Percentiles rank a stretch among this genome's conserved stretches.
Conservation (phyloP, 2,797 vertebrate genomes). For the Gambusia yucatana region DNA sequence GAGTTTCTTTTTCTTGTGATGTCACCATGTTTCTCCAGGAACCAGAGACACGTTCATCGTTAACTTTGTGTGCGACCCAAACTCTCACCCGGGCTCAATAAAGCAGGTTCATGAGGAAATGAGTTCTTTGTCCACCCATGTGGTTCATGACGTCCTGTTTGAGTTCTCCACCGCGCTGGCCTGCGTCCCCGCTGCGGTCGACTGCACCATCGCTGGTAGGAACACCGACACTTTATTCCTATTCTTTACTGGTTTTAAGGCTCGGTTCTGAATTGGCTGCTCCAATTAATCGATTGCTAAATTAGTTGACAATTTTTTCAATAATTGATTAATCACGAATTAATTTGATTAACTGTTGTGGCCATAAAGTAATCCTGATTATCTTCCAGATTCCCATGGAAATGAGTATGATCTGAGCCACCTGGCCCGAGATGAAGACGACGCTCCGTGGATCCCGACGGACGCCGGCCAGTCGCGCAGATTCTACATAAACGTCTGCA, state of each 20-base stretch:
- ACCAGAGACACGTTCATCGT: constrained; percentile 83
- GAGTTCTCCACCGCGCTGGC: constrained; percentile 91
- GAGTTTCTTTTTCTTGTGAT: background rate
- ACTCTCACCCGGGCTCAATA: constrained; percentile 75
- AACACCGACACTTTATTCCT: background rate
- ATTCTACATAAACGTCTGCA: constrained; percentile 94
- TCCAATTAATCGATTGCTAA: no score
- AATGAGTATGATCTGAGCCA: constrained; percentile 93
- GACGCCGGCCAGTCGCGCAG: constrained; percentile 72
- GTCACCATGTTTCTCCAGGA: constrained; percentile 67
- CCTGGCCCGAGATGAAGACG: constrained; percentile 79
- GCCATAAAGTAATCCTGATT: background rate
- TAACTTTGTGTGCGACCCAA: constrained; percentile 88
- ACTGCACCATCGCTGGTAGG: constrained; percentile 89
- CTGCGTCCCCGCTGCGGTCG: constrained; percentile 88
- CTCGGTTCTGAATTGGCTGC: background rate
- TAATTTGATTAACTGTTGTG: no score
- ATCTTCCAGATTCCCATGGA: constrained; percentile 85
- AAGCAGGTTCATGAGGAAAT: constrained; percentile 86
- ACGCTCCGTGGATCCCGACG: constrained; percentile 85
- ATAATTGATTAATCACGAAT: no score
- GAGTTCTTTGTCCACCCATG: constrained; percentile 53
- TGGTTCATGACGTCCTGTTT: constrained; percentile 84
- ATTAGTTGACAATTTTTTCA: no score
- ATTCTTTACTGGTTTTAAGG: background rate